Conservation (phyloP, 1,140 invertebrate species). For the Drosophila virilis region DNA sequence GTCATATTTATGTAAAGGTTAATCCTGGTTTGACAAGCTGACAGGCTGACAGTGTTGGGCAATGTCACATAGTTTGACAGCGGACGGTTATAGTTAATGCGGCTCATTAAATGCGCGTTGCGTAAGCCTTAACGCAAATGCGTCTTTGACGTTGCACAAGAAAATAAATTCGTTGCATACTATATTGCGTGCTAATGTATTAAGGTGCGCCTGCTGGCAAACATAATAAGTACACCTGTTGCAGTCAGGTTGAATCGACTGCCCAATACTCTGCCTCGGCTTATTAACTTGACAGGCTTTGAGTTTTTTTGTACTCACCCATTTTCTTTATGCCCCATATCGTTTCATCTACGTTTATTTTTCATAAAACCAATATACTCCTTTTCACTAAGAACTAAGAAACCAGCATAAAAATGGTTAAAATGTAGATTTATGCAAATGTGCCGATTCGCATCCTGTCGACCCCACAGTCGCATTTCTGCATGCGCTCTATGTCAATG, state of each 20-base stretch:
- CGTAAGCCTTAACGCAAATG: constrained; percentile 3
- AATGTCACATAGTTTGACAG: constrained; percentile 69
- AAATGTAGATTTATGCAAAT: constrained; percentile 82
- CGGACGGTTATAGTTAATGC: constrained; percentile 52
- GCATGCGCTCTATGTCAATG: constrained; percentile 63
- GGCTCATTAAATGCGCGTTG: constrained; percentile 41
- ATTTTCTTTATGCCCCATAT: no score
- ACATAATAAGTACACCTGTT: background rate
- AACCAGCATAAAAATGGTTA: constrained; percentile 48
- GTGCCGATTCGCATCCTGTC: constrained; percentile 60
- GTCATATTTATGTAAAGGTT: constrained; percentile 54
- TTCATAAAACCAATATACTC: background rate
- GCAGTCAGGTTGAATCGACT: background rate
- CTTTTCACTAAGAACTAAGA: background rate
- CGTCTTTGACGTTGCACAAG: constrained; percentile 42
- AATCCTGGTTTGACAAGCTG: constrained; percentile 66
- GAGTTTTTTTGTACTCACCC: no score
- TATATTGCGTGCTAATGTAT: constrained; percentile 58
- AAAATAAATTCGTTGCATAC: constrained; percentile 61
- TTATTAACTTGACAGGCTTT: no score
- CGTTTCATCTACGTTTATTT: no score
- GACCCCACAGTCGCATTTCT: constrained; percentile 7
- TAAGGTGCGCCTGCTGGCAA: constrained; percentile 44
- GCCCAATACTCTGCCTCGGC: background rate
- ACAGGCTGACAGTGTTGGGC: constrained; percentile 43